Conservation (phyloP, 2,888 invertebrate genomes). For the Platycnemis pennipes region DNA sequence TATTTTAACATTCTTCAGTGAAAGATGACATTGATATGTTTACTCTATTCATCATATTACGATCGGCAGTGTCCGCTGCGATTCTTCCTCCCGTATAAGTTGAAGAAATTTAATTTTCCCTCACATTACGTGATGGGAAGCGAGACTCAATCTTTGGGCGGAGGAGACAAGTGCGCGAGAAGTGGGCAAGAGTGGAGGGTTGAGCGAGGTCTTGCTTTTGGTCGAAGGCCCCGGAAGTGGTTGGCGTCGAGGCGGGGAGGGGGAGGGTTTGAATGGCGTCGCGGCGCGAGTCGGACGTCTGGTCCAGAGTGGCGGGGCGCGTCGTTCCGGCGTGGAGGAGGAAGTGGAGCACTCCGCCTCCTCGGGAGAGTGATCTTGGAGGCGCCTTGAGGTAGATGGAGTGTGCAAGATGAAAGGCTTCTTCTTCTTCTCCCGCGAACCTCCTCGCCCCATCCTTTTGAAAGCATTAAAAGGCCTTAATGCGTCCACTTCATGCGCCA, state of each 20-base stretch:
- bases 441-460: background rate
- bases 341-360: background rate
- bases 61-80: no score
- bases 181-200: background rate
- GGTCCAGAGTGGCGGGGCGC: background rate
- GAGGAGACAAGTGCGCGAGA: background rate
- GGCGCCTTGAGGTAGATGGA: conserved; percentile 31
- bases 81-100: no score
- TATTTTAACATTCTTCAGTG: no score
- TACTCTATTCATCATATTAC: no score
- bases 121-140: no score
- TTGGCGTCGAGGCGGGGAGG: background rate
- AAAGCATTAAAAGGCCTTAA: conserved; percentile 50
- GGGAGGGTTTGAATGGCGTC: background rate
- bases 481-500: conserved; percentile 46
- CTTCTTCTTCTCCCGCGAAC: no score
- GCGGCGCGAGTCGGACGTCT: background rate
- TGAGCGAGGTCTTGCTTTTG: background rate
- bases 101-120: no score
- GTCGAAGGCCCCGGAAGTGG: background rate
- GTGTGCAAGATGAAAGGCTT: conserved; percentile 56
- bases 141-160: background rate
- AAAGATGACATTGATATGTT: no score
- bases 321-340: background rate
- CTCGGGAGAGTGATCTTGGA: background rate